A percentile compares a stretch with the other conserved stretches of the same genome.
Evolutionary conservation across 2,797 vertebrate genomes (phyloP).

Genomic region (Gymnoscopelus braueri): DNA sequence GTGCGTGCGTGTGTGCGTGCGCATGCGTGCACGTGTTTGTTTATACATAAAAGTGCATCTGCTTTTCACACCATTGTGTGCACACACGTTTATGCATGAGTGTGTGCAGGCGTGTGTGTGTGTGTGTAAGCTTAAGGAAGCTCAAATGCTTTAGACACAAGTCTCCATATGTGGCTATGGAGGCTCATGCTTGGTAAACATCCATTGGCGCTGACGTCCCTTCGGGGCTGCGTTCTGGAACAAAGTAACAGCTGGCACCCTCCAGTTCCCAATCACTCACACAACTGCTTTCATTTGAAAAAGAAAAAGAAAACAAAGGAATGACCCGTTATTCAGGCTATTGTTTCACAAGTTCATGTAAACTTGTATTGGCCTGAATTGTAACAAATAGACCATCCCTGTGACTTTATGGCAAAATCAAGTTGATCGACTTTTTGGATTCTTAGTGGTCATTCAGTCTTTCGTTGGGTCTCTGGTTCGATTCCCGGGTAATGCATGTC

Average conservation of each 20-base stretch:
- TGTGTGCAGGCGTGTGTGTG: neutral
- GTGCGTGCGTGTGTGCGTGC: too few species aligned
- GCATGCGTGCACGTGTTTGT: neutral
- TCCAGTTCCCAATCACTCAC: conserved; percentile 6
- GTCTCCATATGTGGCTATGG: conserved; percentile 5
- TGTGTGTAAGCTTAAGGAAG: neutral
- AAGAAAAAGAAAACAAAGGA: neutral
- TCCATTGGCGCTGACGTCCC: conserved; percentile 20
- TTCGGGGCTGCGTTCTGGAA: conserved; percentile 18
- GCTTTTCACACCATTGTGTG: too few species aligned
- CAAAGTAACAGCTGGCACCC: conserved; percentile 25
- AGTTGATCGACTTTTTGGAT: too few species aligned
- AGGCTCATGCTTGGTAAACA: conserved; percentile 35
- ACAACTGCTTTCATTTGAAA: conserved; percentile 5
- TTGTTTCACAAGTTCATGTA: neutral
- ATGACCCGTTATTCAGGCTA: neutral
- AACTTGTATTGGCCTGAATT: too few species aligned
- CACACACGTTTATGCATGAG: neutral
- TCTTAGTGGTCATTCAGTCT: too few species aligned
- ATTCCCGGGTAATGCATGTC: too few species aligned
- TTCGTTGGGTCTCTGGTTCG: too few species aligned
- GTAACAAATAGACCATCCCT: too few species aligned
- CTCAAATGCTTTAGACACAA: conserved; percentile 9
- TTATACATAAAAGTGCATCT: neutral
- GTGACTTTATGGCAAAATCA: too few species aligned